A percentile compares a stretch with the other conserved stretches of the same genome.
phyloP scores from a whole-genome alignment of 1,140 invertebrate genomes.

The Steinernema feltiae region DNA sequence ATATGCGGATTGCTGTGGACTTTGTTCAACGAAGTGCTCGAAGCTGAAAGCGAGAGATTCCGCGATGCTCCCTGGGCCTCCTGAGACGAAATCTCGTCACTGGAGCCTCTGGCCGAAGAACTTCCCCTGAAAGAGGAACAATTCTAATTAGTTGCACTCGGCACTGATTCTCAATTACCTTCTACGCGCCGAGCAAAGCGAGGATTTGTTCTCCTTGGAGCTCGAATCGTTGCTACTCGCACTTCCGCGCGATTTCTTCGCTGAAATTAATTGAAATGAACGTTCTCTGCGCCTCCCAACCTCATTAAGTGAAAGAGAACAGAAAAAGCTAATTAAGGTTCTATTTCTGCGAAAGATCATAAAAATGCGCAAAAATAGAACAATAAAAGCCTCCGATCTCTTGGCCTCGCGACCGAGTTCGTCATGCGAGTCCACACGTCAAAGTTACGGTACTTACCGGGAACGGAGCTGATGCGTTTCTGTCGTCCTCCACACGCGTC shows the following conservation, averaged over 20 bases:
- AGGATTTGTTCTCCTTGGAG: neutral
- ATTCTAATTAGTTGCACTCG: neutral
- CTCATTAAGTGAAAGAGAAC: neutral
- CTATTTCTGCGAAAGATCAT: too few species aligned
- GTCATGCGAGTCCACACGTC: neutral
- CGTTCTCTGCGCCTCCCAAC: neutral
- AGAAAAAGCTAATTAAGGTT: neutral
- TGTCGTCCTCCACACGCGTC: neutral
- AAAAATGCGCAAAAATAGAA: too few species aligned
- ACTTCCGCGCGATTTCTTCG: neutral
- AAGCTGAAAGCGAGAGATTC: neutral
- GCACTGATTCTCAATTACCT: neutral
- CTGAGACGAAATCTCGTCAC: neutral
- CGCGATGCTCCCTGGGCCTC: neutral
- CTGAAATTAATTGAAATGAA: neutral
- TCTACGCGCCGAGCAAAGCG: neutral
- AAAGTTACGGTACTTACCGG: neutral
- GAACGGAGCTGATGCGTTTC: neutral
- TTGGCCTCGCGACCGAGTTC: too few species aligned
- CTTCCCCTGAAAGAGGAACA: neutral
- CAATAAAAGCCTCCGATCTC: too few species aligned
- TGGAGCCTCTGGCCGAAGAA: neutral
- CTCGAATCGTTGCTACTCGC: neutral
- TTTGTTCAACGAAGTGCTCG: neutral
- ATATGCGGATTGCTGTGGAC: neutral